Evolutionary conservation across 2,888 invertebrate genomes (phyloP), one percentile per base, ranked within the genome.

Genomic region (Machimus rusticus): DNA sequence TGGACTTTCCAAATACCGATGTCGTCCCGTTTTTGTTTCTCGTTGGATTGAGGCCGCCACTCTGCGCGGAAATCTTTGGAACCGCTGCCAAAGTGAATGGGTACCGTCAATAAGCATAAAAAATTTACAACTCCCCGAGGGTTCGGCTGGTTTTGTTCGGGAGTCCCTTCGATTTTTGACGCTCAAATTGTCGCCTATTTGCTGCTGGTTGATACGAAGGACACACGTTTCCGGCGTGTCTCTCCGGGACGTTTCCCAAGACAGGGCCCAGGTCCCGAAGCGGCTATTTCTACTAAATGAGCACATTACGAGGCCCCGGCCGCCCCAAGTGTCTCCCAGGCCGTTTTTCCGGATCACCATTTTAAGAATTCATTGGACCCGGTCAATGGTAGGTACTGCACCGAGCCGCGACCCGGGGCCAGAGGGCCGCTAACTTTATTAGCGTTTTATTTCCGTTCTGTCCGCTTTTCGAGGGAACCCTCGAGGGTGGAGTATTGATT

Each of bases 101-200:
- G 34, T 39, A 77, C 9, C 77, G 77, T 19, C 77, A 77, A 37
- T 77, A 77, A 77, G 77, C 77, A 37, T 77, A 77, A 77, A 77
- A 77, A 77, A 77, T 77, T 77, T 77, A 77, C 39, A 39, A 77
- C 39, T 39, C 19, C n/a, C 39, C 39, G 9, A 19, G 16, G n/a
- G n/a, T 77, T 77, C 39, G 37, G 37, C 1, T 34, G 16, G 37
- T 77, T 39, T 77, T 77, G 39, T 77, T 77, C 12, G 3, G 12
- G 12, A 66, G 6, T 6, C 19, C 28, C 66, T 66, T 66, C 66
- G 66, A 66, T 66, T 66, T 66, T 66, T 66, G 66, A 66, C 66
- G 66, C 28, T 66, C 66, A 66, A 66, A 66, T 66, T 66, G 66
- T 66, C 66, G 66, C 66, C 66, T 66, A 66, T 66, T 66, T 66